These are phyloP conservation scores for Augochlorella aurata DNA, from an alignment of 2,888 invertebrate genomes.

Conservation along the genomic window DNA sequence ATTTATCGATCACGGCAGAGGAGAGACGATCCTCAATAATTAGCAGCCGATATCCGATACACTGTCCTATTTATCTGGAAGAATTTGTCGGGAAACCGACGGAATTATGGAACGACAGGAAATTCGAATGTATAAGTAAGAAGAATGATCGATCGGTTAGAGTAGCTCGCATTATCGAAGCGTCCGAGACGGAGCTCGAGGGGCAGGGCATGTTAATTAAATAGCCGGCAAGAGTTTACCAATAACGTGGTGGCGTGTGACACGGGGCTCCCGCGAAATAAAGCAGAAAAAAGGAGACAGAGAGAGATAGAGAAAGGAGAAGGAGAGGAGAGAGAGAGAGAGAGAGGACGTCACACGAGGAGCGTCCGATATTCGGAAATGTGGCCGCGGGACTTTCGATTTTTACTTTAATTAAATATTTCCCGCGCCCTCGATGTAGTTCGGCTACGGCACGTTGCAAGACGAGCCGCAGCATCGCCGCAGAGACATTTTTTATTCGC, in stretches of 20 bases:
- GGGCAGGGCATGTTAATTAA: constrained; percentile 72
- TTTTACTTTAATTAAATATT: constrained; percentile 81
- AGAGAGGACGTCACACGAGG: constrained; percentile 54
- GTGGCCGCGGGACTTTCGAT: constrained; percentile 76
- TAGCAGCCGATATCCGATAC: constrained; percentile 9
- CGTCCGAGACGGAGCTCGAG: constrained; percentile 21
- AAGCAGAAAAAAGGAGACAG: neutral
- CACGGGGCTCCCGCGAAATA: constrained; percentile 49
- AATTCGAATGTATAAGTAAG: constrained; percentile 19
- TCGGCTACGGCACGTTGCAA: constrained; percentile 50
- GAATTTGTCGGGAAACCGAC: neutral
- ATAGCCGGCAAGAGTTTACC: constrained; percentile 74
- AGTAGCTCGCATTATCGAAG: constrained; percentile 20
- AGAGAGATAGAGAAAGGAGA: neutral
- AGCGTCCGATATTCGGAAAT: constrained; percentile 66
- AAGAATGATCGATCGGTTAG: neutral
- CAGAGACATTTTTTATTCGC: constrained; percentile 55
- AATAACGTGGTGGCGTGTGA: constrained; percentile 68
- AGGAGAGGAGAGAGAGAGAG: too few relatives aligned
- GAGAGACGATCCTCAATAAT: constrained; percentile 33
- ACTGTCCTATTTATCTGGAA: constrained; percentile 22
- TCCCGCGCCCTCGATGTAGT: constrained; percentile 60
- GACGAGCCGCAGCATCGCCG: constrained; percentile 44
- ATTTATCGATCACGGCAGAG: constrained; percentile 16
- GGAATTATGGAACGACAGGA: neutral